Conservation (phyloP, 2,113 vertebrate species). For the Gnathonemus longibarbis region DNA sequence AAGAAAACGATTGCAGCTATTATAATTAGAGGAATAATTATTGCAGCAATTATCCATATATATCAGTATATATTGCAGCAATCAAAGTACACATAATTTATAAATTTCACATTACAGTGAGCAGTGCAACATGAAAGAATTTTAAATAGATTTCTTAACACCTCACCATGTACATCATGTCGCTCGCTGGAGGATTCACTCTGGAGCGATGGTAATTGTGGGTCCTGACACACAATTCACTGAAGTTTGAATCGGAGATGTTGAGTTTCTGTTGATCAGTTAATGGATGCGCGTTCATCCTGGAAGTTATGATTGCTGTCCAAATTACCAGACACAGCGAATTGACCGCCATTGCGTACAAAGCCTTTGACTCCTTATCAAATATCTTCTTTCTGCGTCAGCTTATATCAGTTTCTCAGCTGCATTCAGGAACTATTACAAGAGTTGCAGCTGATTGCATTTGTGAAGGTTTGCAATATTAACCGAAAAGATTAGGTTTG, state of each 20-base stretch:
- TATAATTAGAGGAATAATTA: not conserved
- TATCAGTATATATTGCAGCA: not conserved
- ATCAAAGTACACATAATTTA: not conserved
- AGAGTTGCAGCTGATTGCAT: no score
- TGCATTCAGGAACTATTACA: no score
- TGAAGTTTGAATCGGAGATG: not conserved
- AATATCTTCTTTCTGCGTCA: no score
- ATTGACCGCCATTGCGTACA: no score
- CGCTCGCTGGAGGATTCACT: not conserved
- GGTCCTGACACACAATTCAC: not conserved
- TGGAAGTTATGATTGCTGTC: no score
- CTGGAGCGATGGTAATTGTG: constrained; percentile 6
- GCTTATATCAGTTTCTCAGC: no score
- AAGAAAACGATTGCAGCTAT: not conserved
- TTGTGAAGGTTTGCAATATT: no score
- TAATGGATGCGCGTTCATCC: no score
- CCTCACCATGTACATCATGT: constrained; percentile 14
- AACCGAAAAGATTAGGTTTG: no score
- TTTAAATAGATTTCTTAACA: not conserved
- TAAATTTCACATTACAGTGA: not conserved
- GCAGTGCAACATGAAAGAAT: not conserved
- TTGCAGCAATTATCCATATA: not conserved
- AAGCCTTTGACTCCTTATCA: no score
- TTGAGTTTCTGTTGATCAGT: no score
- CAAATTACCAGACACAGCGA: no score